These are phyloP conservation scores for Capromys pilorides DNA, from an alignment of 2,797 vertebrate species.

Conservation along the genomic window DNA sequence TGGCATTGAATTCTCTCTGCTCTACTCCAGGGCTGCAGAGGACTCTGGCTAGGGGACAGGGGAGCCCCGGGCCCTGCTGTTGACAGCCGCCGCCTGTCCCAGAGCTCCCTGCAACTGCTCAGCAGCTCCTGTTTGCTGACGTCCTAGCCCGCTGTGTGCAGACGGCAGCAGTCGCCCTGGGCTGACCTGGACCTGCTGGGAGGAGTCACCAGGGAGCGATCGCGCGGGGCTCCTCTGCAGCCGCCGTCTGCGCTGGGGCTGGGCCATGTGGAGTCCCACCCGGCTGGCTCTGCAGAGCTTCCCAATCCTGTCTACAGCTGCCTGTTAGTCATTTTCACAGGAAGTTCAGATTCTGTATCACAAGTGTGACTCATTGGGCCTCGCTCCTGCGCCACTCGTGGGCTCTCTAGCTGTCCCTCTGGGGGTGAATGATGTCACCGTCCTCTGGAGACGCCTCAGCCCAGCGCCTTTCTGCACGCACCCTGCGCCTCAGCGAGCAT, in stretches of 20 bases:
- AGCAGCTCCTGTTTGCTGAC: not conserved
- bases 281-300: not conserved
- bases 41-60: not conserved
- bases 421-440: not conserved
- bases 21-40: not conserved
- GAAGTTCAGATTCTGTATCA: not conserved
- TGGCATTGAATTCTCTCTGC: not conserved
- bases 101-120: not conserved
- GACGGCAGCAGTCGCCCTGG: not conserved
- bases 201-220: not conserved
- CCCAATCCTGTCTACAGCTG: not conserved
- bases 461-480: not conserved
- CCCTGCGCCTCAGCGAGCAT: not conserved
- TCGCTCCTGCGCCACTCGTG: not conserved
- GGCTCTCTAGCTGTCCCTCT: slow-evolving; percentile 1
- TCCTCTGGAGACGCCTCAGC: not conserved
- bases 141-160: not conserved
- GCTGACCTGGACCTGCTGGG: not conserved
- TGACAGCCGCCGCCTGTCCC: not conserved
- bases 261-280: not conserved
- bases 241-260: fast-evolving
- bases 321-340: slow-evolving; percentile 22
- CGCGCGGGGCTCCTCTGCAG: not conserved
- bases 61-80: too few species aligned
- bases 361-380: not conserved